Evolutionary conservation across 2,888 invertebrate genomes (phyloP).

Genomic region (Chironomus tentans): DNA sequence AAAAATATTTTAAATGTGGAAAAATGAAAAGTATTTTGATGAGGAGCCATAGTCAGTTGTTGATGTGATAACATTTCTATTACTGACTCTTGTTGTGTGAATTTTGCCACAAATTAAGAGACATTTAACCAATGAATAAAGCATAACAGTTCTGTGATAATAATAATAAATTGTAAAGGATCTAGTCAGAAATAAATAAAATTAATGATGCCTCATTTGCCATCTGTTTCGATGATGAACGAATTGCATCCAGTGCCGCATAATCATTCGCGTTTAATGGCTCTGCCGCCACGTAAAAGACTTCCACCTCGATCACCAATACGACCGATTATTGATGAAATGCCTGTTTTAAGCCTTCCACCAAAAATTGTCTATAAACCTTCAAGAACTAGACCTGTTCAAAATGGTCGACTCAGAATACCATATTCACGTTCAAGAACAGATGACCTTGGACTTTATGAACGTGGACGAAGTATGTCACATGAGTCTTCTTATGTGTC

Average conservation of each 20-base stretch:
- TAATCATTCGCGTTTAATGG: neutral
- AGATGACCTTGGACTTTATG: neutral
- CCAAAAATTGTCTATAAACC: neutral
- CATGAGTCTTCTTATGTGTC: constrained; percentile 40
- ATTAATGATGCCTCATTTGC: constrained; percentile 19
- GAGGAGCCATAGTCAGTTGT: neutral
- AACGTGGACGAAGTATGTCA: constrained; percentile 26
- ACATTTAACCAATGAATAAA: too few species aligned
- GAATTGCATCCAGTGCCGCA: neutral
- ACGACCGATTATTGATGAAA: constrained; percentile 11
- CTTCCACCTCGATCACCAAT: neutral
- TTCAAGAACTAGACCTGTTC: neutral
- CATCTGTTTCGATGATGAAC: constrained; percentile 25
- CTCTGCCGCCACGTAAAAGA: neutral
- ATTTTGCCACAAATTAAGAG: neutral
- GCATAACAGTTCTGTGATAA: neutral
- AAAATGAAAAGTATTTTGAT: neutral
- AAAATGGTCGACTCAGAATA: constrained; percentile 14
- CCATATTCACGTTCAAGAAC: constrained; percentile 12
- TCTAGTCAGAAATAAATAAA: neutral
- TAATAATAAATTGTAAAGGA: neutral
- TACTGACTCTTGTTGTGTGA: neutral
- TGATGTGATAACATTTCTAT: neutral
- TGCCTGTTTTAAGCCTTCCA: neutral
- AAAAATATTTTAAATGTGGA: too few species aligned